Conservation (phyloP, 2,113 vertebrate genomes). For the Maylandia zebra region DNA sequence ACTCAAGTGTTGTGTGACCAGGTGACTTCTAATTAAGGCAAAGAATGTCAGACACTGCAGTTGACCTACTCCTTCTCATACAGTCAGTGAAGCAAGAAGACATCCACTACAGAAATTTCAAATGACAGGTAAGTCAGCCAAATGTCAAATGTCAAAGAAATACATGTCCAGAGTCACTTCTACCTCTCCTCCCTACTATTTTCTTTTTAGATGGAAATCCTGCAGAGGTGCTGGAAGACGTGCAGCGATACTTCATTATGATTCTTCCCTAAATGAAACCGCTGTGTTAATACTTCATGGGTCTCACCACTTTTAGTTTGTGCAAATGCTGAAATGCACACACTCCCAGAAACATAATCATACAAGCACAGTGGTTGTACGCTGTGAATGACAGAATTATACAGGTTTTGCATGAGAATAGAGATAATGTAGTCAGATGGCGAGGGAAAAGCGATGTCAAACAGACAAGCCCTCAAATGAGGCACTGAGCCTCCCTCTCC, state of each 20-base stretch:
- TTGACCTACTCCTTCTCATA: conserved; percentile 22
- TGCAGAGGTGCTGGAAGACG: not conserved
- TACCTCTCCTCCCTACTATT: not conserved
- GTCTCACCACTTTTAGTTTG: not conserved
- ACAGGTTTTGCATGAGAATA: conserved; percentile 52
- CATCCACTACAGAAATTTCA: conserved; percentile 38
- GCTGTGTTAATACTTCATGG: not conserved
- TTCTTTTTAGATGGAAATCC: not conserved
- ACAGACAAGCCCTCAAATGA: conserved; percentile 61
- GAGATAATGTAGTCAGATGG: conserved; percentile 53
- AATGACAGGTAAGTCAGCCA: conserved; percentile 37
- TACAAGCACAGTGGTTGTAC: not conserved
- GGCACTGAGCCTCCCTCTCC: conserved; percentile 33
- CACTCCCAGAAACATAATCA: not conserved
- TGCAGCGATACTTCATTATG: conserved; percentile 7
- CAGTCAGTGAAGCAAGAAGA: conserved; percentile 10
- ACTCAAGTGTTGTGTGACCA: not conserved
- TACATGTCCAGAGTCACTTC: conserved; percentile 29
- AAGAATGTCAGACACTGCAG: conserved; percentile 23
- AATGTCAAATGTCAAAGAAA: conserved; percentile 55
- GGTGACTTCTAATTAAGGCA: conserved; percentile 25
- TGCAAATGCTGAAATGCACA: not conserved
- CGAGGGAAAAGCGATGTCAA: conserved; percentile 44
- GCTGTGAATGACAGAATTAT: conserved; percentile 45
- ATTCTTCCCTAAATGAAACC: conserved; percentile 19